phyloP scores from a whole-genome alignment of 2,797 vertebrate species.

The Gadopsis marmoratus region DNA sequence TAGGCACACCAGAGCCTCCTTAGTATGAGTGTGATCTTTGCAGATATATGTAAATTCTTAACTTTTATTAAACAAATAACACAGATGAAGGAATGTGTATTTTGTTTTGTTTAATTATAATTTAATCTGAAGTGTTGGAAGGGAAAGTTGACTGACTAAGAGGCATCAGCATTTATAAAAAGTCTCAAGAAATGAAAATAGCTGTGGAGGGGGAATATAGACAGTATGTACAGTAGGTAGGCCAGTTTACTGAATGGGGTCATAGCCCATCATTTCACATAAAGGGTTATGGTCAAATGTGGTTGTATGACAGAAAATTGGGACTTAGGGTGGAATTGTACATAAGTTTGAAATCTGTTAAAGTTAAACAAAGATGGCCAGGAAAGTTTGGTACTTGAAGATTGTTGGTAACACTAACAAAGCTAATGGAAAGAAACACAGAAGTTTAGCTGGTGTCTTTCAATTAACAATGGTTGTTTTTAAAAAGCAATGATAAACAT shows the following conservation, averaged over 20 bases:
- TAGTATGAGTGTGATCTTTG: slow-evolving; percentile 63
- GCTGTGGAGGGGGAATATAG: slow-evolving; percentile 55
- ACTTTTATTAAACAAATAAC: slow-evolving; percentile 78
- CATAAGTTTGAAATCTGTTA: slow-evolving; percentile 46
- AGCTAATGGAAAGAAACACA: slow-evolving; percentile 34
- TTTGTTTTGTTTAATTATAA: slow-evolving; percentile 66
- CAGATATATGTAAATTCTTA: slow-evolving; percentile 69
- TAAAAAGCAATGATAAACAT: slow-evolving; percentile 31
- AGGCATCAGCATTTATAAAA: slow-evolving; percentile 60
- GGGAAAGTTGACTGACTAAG: slow-evolving; percentile 50
- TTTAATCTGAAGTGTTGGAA: slow-evolving; percentile 46
- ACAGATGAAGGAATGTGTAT: slow-evolving; percentile 69
- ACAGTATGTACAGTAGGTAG: slow-evolving; percentile 18
- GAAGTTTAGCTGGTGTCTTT: slow-evolving; percentile 51
- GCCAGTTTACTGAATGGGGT: slow-evolving; percentile 36
- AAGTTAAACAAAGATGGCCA: slow-evolving; percentile 51
- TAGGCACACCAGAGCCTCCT: slow-evolving; percentile 46
- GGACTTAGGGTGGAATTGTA: slow-evolving; percentile 46
- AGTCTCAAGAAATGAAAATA: slow-evolving; percentile 56
- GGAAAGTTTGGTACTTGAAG: slow-evolving; percentile 63
- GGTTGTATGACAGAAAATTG: slow-evolving; percentile 23
- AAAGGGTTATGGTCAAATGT: slow-evolving; percentile 25
- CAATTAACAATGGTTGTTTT: slow-evolving; percentile 34
- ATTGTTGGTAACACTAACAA: slow-evolving; percentile 54
- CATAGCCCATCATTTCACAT: slow-evolving; percentile 25